Conservation (phyloP, 2,888 invertebrate genomes). For the Rhopalosiphum nymphaeae region DNA sequence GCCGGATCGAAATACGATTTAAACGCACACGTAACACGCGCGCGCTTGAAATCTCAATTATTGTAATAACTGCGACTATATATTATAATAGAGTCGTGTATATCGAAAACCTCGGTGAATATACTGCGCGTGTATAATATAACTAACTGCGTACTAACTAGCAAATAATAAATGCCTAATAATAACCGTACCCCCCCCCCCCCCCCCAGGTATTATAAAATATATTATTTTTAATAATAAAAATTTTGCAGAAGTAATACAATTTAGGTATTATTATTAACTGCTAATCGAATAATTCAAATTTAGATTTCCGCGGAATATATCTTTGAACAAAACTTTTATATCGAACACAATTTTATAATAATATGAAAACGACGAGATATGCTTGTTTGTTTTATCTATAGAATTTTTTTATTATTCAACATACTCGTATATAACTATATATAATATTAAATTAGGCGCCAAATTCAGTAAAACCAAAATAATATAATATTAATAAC, state of each 20-base stretch:
- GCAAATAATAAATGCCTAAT: neutral
- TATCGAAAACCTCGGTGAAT: neutral
- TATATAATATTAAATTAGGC: too few species aligned
- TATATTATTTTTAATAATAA: neutral
- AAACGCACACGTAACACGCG: slow-evolving; percentile 26
- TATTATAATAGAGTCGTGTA: neutral
- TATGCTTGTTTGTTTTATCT: too few species aligned
- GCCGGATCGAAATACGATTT: slow-evolving; percentile 58
- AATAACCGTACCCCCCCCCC: fast-evolving
- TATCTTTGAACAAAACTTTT: too few species aligned
- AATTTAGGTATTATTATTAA: too few species aligned
- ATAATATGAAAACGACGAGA: too few species aligned
- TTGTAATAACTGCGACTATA: neutral
- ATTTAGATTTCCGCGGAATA: too few species aligned
- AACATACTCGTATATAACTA: too few species aligned
- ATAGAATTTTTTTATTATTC: too few species aligned
- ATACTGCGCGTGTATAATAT: neutral
- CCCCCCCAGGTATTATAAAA: neutral
- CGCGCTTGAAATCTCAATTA: slow-evolving; percentile 34
- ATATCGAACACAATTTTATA: too few species aligned
- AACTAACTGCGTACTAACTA: neutral
- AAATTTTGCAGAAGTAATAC: neutral
- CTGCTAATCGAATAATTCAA: too few species aligned
- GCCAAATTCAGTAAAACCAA: too few species aligned
- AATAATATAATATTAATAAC: too few species aligned